Evolutionary conservation across 2,113 vertebrate species (phyloP), one percentile per base, ranked within the genome.

Genomic region (Meleagris gallopavo): DNA sequence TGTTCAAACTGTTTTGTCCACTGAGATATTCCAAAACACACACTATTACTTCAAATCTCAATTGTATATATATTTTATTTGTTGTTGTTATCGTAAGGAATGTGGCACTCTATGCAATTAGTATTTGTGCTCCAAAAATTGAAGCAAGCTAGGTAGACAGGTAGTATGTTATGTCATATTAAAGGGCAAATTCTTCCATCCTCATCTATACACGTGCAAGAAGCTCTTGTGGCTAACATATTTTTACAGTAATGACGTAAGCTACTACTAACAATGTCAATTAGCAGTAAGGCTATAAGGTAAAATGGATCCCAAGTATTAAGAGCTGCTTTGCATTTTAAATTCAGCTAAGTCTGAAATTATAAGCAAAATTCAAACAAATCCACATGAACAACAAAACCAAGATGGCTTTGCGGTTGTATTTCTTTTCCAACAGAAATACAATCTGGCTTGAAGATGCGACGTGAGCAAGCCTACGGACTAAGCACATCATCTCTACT

Each of bases 321-420:
- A 48, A 3, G 4, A 27, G 41, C 22, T 77, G 40, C 20, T 69
- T 32, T 13, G 43, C 52, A 84, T 84, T 94, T 89, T 52, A 57
- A 82, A 62, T 55, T 69, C n/a, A 75, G 52, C 19, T 83, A 76
- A 65, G 82, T n/a, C 20, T 60, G 48, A 79, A 93, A 81, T 11
- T 14, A 24, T 13, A 36, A 38, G 83, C 54, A 61, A 84, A 90
- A 78, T 65, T 61, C 46, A 58, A 85, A 76, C 20, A 70, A 85
- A 70, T 9, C 18, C 25, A 67, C 5, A 4, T 8, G 24, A 90
- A 69, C 36, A 78, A 5, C 24, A 52, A 45, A 32, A 70, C 60
- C 20, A 1, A 2, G 11, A 86, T 41, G 11, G 45, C 34, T 16
- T 2, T 30, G 38, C 16, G 65, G 66, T 0, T 55, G 57, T 11